A percentile compares a stretch with the other conserved stretches of the same genome.
Evolutionary conservation across 1,140 invertebrate species (phyloP).

Genomic region (Anastrepha obliqua): DNA sequence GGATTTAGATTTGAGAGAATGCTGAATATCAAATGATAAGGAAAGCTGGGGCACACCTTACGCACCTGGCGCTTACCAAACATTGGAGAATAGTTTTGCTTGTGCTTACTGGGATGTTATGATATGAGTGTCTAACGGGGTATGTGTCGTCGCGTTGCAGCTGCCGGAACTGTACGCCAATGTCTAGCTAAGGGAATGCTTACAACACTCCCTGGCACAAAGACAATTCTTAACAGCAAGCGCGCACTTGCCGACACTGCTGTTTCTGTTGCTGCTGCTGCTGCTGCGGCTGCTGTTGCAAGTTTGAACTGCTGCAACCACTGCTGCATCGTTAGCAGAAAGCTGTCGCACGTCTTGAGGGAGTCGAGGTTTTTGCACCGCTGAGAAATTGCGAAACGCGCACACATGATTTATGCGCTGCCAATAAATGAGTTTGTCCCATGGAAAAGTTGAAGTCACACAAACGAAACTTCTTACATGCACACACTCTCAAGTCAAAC

Average conservation of each 20-base stretch:
- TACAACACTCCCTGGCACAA: conserved; percentile 10
- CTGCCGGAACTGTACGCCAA: not conserved
- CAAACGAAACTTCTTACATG: not conserved
- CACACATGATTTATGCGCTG: conserved; percentile 42
- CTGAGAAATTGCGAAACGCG: conserved; percentile 8
- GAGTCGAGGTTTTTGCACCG: conserved; percentile 29
- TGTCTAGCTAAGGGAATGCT: not conserved
- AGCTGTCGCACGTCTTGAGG: conserved; percentile 35
- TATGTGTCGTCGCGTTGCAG: not conserved
- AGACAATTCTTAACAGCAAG: conserved; percentile 25
- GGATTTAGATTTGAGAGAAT: too few species aligned
- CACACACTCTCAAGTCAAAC: not conserved
- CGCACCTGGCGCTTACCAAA: too few species aligned
- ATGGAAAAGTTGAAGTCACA: conserved; percentile 19
- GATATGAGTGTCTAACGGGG: not conserved
- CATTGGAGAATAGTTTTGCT: too few species aligned
- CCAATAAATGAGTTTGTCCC: conserved; percentile 47
- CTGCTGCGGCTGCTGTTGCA: not conserved
- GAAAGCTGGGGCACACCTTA: too few species aligned
- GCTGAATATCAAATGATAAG: too few species aligned
- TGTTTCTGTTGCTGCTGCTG: not conserved
- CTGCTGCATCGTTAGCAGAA: not conserved
- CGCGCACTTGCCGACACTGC: not conserved
- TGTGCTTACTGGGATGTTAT: not conserved
- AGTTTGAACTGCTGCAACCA: conserved; percentile 14